A percentile compares a stretch with the other conserved stretches of the same genome.
These are phyloP conservation scores for Halocynthia roretzi DNA, from an alignment of 23 tunicate species.

Conservation along the genomic window DNA sequence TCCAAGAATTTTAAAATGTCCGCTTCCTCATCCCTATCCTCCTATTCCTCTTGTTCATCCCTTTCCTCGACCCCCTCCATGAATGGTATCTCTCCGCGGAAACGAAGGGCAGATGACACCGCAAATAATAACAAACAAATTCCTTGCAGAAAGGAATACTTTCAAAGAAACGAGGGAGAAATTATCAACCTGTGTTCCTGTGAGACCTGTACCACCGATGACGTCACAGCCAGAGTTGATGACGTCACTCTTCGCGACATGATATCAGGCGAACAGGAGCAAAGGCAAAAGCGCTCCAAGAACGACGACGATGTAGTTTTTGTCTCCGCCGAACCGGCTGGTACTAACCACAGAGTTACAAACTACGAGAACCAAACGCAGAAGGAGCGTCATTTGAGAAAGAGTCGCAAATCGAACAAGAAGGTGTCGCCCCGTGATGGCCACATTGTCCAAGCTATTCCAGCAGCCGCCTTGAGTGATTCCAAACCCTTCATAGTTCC, in stretches of 20 bases:
- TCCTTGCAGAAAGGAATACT: not conserved
- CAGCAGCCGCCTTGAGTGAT: not conserved
- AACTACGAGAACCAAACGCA: not conserved
- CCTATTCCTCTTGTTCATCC: slow-evolving; percentile 53
- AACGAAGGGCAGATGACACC: slow-evolving; percentile 72
- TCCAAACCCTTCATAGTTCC: slow-evolving; percentile 10
- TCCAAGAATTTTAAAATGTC: slow-evolving; percentile 37
- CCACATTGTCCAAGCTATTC: slow-evolving; percentile 23
- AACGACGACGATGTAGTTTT: slow-evolving; percentile 74
- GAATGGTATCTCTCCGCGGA: slow-evolving; percentile 57
- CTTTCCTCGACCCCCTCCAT: slow-evolving; percentile 63
- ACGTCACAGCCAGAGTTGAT: slow-evolving; percentile 67
- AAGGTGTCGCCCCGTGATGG: not conserved
- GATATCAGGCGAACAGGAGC: slow-evolving; percentile 32
- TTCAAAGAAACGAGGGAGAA: not conserved
- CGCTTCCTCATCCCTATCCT: slow-evolving; percentile 45
- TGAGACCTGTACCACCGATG: slow-evolving; percentile 58
- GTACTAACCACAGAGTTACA: not conserved
- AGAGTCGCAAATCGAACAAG: slow-evolving; percentile 1
- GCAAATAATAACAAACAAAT: slow-evolving; percentile 3
- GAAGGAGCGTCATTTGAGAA: slow-evolving; percentile 10
- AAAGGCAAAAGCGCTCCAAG: slow-evolving; percentile 65
- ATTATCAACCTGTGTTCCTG: slow-evolving; percentile 13
- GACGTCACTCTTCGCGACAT: slow-evolving; percentile 46
- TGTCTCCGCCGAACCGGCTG: slow-evolving; percentile 43